Evolutionary conservation across 2,888 invertebrate species (phyloP).

Genomic region (Deroplatys truncata): DNA sequence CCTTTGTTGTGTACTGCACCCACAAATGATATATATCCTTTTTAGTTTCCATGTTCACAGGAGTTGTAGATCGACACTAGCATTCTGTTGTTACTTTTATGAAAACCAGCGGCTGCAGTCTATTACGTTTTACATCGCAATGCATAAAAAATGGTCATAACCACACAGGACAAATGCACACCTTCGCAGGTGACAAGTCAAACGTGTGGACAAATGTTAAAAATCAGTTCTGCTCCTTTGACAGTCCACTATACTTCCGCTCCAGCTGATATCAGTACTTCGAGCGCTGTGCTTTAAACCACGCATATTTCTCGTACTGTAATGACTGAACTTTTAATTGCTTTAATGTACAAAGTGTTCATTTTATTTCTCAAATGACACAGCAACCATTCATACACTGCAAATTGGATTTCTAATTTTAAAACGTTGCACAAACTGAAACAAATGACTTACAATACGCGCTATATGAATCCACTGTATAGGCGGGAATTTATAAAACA

Average conservation of each 20-base stretch:
- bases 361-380: background rate
- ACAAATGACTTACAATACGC: background rate
- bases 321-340: background rate
- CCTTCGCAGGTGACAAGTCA: background rate
- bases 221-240: background rate
- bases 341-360: background rate
- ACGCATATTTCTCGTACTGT: too few relatives aligned
- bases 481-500: too few relatives aligned
- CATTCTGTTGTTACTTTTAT: background rate
- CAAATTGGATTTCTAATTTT: background rate
- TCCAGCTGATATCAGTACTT: background rate
- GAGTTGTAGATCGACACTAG: background rate
- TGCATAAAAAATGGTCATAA: background rate
- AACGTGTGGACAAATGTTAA: background rate
- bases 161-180: background rate
- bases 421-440: background rate
- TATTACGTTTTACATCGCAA: background rate
- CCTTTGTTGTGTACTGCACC: slow-evolving; percentile 54
- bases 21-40: slow-evolving; percentile 52
- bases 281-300: background rate
- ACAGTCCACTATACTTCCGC: background rate
- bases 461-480: too few relatives aligned
- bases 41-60: slow-evolving; percentile 41
- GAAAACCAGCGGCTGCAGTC: background rate
- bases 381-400: background rate